A percentile compares a stretch with the other conserved stretches of the same genome.
Evolutionary conservation across 1,140 invertebrate genomes (phyloP).

Genomic region (Cydia fagiglandana): DNA sequence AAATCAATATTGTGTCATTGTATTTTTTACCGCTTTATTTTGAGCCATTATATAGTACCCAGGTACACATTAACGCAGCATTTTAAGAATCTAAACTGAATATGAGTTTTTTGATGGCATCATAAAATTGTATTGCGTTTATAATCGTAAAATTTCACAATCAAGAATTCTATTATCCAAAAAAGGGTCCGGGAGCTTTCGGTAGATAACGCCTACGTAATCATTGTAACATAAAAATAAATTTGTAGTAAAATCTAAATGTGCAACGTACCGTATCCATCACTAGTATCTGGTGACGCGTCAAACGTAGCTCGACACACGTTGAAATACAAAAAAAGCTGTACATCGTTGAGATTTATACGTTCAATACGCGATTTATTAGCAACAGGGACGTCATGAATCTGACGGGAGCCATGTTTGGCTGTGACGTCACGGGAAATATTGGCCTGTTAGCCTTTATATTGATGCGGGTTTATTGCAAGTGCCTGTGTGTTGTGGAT

Average conservation of each 20-base stretch:
- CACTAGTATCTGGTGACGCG: constrained; percentile 25
- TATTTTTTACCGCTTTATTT: too few species aligned
- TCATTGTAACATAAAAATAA: background rate
- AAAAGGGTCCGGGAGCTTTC: background rate
- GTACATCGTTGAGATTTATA: constrained; percentile 48
- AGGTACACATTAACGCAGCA: background rate
- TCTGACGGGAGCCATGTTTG: constrained; percentile 38
- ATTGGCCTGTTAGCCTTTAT: constrained; percentile 39
- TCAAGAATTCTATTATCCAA: constrained; percentile 2
- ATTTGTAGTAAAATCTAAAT: constrained; percentile 17
- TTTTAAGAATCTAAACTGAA: background rate
- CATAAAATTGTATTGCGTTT: constrained; percentile 27
- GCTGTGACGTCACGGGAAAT: constrained; percentile 47
- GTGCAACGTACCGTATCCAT: background rate
- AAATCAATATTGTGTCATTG: too few species aligned
- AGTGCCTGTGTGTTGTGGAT: constrained; percentile 9
- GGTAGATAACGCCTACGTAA: background rate
- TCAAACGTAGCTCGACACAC: constrained; percentile 35
- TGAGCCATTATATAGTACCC: background rate
- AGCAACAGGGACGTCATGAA: constrained; percentile 42
- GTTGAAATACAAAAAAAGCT: constrained; percentile 40
- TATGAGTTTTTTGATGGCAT: constrained; percentile 24
- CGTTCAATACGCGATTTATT: constrained; percentile 48
- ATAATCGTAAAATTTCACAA: constrained; percentile 18
- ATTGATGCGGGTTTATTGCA: constrained; percentile 10